Percentiles rank a stretch among this genome's conserved stretches.
Conservation (phyloP, 2,888 invertebrate species). For the Diarsia brunnea region DNA sequence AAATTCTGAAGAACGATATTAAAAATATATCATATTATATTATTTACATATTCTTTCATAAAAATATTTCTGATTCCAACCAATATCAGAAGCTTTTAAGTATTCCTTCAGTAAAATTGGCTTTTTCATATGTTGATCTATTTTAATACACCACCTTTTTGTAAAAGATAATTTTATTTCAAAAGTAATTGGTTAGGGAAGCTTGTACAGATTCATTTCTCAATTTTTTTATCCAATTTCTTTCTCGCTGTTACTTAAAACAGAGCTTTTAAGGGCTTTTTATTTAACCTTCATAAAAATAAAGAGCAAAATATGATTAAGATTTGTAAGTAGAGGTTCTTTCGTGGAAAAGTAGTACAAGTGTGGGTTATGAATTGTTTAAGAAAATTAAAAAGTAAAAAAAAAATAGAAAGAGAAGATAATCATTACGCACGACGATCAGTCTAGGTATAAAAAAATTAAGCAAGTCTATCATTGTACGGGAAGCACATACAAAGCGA, state of each 20-base stretch:
- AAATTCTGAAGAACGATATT: slow-evolving; percentile 16
- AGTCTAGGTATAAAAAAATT: too few relatives aligned
- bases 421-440: neutral
- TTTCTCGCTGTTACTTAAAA: neutral
- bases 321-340: neutral
- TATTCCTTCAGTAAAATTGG: slow-evolving; percentile 33
- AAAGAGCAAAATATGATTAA: neutral
- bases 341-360: neutral
- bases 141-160: slow-evolving; percentile 23
- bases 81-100: slow-evolving; percentile 28
- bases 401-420: too few relatives aligned
- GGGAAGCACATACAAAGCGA: too few relatives aligned
- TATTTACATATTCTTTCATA: neutral
- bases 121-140: slow-evolving; percentile 13
- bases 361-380: neutral
- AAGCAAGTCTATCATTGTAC: too few relatives aligned
- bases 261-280: neutral
- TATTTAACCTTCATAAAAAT: slow-evolving; percentile 7
- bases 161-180: slow-evolving; percentile 17
- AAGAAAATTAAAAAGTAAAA: neutral
- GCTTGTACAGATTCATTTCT: slow-evolving; percentile 18
- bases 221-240: neutral
- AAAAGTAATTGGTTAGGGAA: slow-evolving; percentile 6
- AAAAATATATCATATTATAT: neutral
- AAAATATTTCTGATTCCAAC: slow-evolving; percentile 12